Percentiles rank a stretch among this genome's conserved stretches.
Evolutionary conservation across 1,140 invertebrate species (phyloP).

Genomic region (Drosophila jambulina): DNA sequence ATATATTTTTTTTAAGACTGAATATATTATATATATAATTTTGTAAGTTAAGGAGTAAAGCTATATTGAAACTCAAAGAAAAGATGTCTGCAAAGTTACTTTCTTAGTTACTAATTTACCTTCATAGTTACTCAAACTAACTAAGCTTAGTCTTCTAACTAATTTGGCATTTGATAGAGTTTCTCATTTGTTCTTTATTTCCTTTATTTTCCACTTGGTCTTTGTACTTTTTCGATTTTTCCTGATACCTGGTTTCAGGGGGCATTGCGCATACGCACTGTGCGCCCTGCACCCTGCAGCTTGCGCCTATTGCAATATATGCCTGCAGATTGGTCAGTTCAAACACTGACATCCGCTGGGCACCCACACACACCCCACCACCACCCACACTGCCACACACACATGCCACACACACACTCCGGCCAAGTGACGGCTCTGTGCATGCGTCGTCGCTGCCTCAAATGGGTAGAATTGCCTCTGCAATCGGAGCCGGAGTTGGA

Average conservation of each 20-base stretch:
- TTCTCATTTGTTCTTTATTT: not conserved
- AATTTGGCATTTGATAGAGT: not conserved
- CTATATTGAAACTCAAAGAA: not conserved
- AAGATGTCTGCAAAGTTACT: not conserved
- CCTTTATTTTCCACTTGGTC: not conserved
- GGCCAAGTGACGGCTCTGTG: constrained; percentile 37
- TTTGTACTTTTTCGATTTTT: constrained; percentile 1
- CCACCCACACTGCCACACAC: constrained; percentile 1
- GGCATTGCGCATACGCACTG: constrained; percentile 80
- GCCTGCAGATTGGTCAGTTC: constrained; percentile 76
- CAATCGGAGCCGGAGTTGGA: constrained; percentile 13
- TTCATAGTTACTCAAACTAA: not conserved
- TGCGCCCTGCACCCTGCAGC: constrained; percentile 41
- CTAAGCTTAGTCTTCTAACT: not conserved
- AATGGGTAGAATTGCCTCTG: constrained; percentile 18
- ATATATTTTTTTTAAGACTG: not conserved
- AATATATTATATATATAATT: not conserved
- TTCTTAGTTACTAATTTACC: not conserved
- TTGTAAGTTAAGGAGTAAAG: not conserved
- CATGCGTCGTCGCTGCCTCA: constrained; percentile 46
- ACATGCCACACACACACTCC: constrained; percentile 18
- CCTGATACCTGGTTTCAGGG: constrained; percentile 28
- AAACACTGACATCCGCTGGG: constrained; percentile 33
- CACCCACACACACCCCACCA: not conserved
- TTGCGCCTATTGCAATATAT: constrained; percentile 77